Evolutionary conservation across 2,797 vertebrate genomes (phyloP), one percentile per base, ranked within the genome.

Genomic region (Spizella passerina): DNA sequence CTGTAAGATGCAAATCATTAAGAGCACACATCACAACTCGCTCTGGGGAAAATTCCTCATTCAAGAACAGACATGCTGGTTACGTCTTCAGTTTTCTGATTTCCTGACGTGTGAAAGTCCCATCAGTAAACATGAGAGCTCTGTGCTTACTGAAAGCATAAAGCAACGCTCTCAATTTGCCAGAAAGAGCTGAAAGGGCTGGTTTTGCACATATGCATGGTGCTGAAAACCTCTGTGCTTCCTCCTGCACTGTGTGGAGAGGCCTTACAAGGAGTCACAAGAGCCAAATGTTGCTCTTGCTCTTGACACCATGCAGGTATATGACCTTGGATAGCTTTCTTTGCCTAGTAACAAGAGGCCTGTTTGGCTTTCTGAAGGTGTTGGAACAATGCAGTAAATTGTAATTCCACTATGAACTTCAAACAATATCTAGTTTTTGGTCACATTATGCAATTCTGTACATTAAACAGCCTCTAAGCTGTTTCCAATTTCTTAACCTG

Each of bases 31-130:
- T 75, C 65, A 47, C 82, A 80, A 59, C 43, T 89, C 47, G 91
- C 93, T 95, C 79, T 76, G 82, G 82, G 91, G 84, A 86, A 97
- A 97, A 97, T 96, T 96, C 93, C 94, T 87, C 63, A 22, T 86
- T 96, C 96, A 96, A 93, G 96, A 95, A 83, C 56, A 92, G 94
- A 83, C 94, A 90, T 2, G 93, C 52, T 78, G 92, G 52, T 94
- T 87, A 66, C 1, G 0, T 76, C 82, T 96, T 79, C 75, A 75
- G 36, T 46, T 88, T 78, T 82, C 76, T 93, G 65, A 91, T 91
- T 94, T 92, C 94, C 92, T 81, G 84, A 94, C 0, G 1, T 82
- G 88, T 92, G 72, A 96, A 92, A 83, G 47, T 65, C 72, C 63
- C 87, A 70, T 53, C 76, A 76, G 94, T 22, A 75, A 86, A 85